Percentiles rank a stretch among this genome's conserved stretches.
Conservation (phyloP, 2,113 vertebrate genomes). For the Gavialis gangeticus region DNA sequence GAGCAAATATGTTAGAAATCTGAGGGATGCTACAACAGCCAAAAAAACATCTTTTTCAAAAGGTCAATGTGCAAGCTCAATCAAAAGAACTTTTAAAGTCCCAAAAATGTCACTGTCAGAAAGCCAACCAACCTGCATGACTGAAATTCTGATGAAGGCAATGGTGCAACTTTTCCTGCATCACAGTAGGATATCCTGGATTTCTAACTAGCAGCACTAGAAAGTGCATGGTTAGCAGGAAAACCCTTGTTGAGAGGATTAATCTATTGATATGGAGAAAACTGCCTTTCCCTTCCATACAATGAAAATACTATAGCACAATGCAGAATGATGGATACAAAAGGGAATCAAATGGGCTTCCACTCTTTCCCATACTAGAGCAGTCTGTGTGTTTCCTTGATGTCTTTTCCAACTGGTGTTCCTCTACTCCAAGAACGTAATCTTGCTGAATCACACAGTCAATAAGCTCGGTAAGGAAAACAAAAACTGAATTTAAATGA, state of each 20-base stretch:
- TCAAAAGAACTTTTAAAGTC: background rate
- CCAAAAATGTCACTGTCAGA: background rate
- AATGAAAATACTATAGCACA: background rate
- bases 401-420: background rate
- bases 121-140: background rate
- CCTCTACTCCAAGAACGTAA: background rate
- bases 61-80: background rate
- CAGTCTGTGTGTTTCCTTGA: background rate
- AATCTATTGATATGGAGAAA: conserved; percentile 45
- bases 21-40: background rate
- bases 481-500: background rate
- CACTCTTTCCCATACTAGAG: background rate
- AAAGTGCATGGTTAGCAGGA: conserved; percentile 33
- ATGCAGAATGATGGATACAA: conserved; percentile 1
- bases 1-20: background rate
- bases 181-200: background rate
- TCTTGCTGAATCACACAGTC: background rate
- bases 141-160: conserved; percentile 23
- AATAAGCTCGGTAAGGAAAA: background rate
- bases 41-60: background rate
- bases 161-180: background rate
- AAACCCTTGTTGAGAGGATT: conserved; percentile 24
- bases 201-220: conserved; percentile 3
- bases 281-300: conserved; percentile 36
- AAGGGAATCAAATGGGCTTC: conserved; percentile 17